These are phyloP conservation scores for Nesidiocoris tenuis DNA, from an alignment of 2,888 invertebrate species.

Conservation along the genomic window DNA sequence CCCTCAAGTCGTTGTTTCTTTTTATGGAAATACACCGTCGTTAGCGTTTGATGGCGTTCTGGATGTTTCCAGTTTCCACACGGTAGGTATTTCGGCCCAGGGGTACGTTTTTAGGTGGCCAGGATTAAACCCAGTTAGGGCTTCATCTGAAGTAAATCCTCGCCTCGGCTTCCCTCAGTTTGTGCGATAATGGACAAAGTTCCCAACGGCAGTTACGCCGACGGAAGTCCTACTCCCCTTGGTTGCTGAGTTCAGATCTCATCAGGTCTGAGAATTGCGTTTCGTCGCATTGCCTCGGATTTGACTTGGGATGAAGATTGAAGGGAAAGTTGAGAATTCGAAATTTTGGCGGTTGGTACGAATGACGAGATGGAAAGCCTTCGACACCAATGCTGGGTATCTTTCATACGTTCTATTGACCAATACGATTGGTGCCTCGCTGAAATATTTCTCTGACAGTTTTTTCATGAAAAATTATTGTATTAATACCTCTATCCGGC, in stretches of 20 bases:
- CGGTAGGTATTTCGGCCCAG: not conserved
- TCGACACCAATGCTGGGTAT: too few relatives aligned
- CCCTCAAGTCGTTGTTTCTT: conserved; percentile 17
- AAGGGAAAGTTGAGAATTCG: too few relatives aligned
- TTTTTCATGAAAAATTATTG: too few relatives aligned
- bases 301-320: too few relatives aligned
- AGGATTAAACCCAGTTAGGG: not conserved
- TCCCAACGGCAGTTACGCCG: not conserved
- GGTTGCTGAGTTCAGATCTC: not conserved
- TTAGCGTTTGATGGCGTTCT: conserved; percentile 1
- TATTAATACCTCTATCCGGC: too few relatives aligned
- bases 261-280: not conserved
- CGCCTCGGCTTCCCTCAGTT: not conserved
- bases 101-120: not conserved
- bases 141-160: not conserved
- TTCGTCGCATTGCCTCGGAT: not conserved
- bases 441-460: too few relatives aligned
- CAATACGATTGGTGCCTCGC: too few relatives aligned
- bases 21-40: conserved; percentile 26
- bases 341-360: too few relatives aligned
- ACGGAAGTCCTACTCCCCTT: not conserved
- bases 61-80: not conserved
- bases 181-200: not conserved
- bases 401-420: too few relatives aligned
- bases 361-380: too few relatives aligned